phyloP scores from a whole-genome alignment of 2,797 vertebrate genomes.

The Hyperoplus lanceolatus region DNA sequence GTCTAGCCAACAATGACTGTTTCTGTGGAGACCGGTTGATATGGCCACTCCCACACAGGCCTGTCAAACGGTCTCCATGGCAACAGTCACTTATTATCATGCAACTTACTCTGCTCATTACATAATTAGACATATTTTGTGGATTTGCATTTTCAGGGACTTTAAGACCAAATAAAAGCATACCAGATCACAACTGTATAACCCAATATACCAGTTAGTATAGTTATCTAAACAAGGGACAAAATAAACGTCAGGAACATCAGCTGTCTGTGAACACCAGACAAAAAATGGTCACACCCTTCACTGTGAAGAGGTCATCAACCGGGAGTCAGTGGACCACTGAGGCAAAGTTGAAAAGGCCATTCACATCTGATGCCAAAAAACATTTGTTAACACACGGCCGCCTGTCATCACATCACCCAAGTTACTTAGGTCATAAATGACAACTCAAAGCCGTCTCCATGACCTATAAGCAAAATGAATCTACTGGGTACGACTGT shows the following conservation, averaged over 20 bases:
- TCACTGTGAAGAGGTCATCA: slow-evolving; percentile 1
- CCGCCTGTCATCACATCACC: not conserved
- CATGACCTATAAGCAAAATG: not conserved
- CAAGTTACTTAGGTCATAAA: not conserved
- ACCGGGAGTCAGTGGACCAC: not conserved
- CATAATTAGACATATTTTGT: too few species aligned
- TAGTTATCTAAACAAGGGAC: not conserved
- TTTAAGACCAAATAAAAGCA: slow-evolving; percentile 2
- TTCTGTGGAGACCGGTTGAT: too few species aligned
- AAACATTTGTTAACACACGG: not conserved
- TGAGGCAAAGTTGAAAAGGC: not conserved
- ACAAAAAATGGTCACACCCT: not conserved
- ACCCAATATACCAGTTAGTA: not conserved
- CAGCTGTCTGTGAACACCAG: not conserved
- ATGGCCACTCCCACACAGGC: too few species aligned
- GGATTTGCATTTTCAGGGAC: not conserved
- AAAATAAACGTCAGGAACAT: not conserved
- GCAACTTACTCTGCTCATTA: too few species aligned
- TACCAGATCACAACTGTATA: slow-evolving; percentile 4
- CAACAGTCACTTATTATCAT: too few species aligned
- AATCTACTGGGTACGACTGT: not conserved
- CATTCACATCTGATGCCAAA: not conserved
- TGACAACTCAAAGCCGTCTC: not conserved
- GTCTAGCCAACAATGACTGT: too few species aligned
- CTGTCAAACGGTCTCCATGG: too few species aligned